Percentiles rank a stretch among this genome's conserved stretches.
Evolutionary conservation across 2,797 vertebrate genomes (phyloP).

Genomic region (Holocentrus rufus): DNA sequence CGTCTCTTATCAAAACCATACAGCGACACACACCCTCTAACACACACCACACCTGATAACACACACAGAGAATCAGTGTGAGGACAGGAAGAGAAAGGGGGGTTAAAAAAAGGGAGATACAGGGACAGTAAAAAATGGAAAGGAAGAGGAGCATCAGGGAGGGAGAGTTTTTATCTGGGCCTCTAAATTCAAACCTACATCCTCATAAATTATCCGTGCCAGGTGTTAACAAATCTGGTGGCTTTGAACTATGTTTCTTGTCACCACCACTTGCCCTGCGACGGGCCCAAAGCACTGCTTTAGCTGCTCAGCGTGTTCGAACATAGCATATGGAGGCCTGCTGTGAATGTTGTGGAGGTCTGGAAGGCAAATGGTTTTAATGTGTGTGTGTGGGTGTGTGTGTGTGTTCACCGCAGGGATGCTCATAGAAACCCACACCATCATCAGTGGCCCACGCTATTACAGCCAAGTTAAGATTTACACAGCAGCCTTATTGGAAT

Average conservation of each 20-base stretch:
- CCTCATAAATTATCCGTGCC: conserved; percentile 23
- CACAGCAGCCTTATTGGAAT: conserved; percentile 36
- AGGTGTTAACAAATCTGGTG: conserved; percentile 31
- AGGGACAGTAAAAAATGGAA: conserved; percentile 48
- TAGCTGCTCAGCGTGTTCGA: background rate
- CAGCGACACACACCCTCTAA: conserved; percentile 62
- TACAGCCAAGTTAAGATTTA: conserved; percentile 61
- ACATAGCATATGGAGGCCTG: conserved; percentile 41
- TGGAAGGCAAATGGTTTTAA: conserved; percentile 61
- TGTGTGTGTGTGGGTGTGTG: conserved; percentile 34
- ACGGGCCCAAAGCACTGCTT: conserved; percentile 3
- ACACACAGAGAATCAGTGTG: conserved; percentile 16
- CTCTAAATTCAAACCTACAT: conserved; percentile 15
- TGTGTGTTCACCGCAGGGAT: conserved; percentile 43
- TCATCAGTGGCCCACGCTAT: conserved; percentile 51
- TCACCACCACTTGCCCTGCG: conserved; percentile 12
- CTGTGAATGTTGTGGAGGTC: conserved; percentile 54
- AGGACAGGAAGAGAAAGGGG: conserved; percentile 39
- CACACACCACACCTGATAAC: conserved; percentile 69
- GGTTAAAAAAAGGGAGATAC: conserved; percentile 10
- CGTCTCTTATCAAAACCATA: conserved; percentile 71
- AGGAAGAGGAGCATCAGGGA: conserved; percentile 62
- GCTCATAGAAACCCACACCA: conserved; percentile 62
- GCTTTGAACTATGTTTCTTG: background rate
- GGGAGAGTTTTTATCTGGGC: conserved; percentile 43